Evolutionary conservation across 2,113 vertebrate species (phyloP).

Genomic region (Heterochromis multidens): DNA sequence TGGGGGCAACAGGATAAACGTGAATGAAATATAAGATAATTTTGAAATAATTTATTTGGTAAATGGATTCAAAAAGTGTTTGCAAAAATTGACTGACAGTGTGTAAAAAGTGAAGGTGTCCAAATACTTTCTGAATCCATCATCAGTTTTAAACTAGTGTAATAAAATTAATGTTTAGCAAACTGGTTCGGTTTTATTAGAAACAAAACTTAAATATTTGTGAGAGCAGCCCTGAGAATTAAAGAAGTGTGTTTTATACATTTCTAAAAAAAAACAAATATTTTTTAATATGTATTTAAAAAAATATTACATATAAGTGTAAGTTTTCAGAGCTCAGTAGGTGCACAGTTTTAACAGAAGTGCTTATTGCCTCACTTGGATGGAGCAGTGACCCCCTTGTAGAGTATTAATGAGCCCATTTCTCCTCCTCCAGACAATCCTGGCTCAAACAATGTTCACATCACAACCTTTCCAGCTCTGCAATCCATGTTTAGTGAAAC

Average conservation of each 20-base stretch:
- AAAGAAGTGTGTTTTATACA: neutral
- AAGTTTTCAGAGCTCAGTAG: neutral
- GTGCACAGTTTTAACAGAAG: neutral
- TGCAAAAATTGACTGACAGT: neutral
- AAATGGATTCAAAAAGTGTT: neutral
- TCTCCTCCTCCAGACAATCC: neutral
- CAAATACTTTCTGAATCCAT: neutral
- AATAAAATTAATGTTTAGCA: neutral
- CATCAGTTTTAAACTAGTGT: neutral
- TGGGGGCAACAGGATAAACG: neutral
- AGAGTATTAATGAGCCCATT: neutral
- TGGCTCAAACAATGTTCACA: neutral
- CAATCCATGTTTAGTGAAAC: conserved; percentile 27
- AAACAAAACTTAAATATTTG: neutral
- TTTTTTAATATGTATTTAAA: neutral
- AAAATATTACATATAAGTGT: neutral
- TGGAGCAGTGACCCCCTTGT: neutral
- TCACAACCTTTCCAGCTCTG: neutral
- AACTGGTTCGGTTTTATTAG: neutral
- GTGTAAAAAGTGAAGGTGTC: neutral
- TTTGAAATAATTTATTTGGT: neutral
- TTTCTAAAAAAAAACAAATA: neutral
- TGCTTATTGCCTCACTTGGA: neutral
- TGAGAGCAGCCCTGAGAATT: neutral
- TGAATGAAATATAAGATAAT: neutral